Evolutionary conservation across 2,113 vertebrate species (phyloP).

Genomic region (Hemiprocne comata): DNA sequence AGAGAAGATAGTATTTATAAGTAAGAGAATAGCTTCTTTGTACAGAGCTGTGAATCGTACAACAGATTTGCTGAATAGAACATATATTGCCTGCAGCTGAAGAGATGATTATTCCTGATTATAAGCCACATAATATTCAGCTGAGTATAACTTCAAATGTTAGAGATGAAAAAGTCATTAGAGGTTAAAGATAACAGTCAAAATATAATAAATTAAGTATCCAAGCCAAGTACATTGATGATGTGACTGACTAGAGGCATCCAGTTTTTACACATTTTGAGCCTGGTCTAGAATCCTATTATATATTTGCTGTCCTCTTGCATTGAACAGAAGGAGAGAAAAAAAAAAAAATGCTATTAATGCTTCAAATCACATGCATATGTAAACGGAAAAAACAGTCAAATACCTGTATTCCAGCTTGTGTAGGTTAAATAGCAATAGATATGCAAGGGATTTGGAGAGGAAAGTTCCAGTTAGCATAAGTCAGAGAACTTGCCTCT

Average conservation of each 20-base stretch:
- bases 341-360: background rate
- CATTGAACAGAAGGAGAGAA: background rate
- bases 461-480: background rate
- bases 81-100: slow-evolving; percentile 2
- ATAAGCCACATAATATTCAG: slow-evolving; percentile 19
- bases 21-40: background rate
- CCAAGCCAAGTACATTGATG: background rate
- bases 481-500: background rate
- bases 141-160: background rate
- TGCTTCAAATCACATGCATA: background rate
- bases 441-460: background rate
- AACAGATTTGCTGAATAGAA: slow-evolving; percentile 6
- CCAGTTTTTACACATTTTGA: background rate
- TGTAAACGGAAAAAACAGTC: background rate
- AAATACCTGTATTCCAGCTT: background rate
- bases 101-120: background rate
- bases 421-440: background rate
- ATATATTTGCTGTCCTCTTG: background rate
- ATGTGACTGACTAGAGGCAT: background rate
- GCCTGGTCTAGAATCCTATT: background rate
- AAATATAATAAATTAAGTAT: background rate
- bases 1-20: background rate
- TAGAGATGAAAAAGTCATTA: slow-evolving; percentile 19
- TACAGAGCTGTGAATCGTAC: background rate
- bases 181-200: background rate